Percentiles rank a stretch among this genome's conserved stretches.
phyloP scores from a whole-genome alignment of 1,140 invertebrate species.

The Scaptomyza montana region DNA sequence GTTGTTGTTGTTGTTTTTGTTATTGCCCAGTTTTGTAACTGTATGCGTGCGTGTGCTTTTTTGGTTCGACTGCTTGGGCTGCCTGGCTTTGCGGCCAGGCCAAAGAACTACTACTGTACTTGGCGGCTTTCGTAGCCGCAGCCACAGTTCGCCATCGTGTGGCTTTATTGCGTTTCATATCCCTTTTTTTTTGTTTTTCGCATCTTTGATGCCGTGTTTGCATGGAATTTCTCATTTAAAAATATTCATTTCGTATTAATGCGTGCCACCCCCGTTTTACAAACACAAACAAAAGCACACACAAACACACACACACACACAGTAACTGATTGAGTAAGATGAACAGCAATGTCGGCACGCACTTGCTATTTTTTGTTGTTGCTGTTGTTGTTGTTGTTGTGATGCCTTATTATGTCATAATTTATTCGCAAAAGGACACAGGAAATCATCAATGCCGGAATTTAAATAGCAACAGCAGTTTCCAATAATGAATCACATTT shows the following conservation, averaged over 20 bases:
- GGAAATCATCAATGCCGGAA: constrained; percentile 65
- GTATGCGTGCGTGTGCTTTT: constrained; percentile 57
- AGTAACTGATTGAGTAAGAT: background rate
- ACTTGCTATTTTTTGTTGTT: constrained; percentile 59
- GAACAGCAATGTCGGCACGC: constrained; percentile 33
- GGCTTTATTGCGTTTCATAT: constrained; percentile 60
- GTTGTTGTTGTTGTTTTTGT: constrained; percentile 31
- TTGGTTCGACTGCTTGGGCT: constrained; percentile 33
- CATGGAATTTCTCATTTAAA: constrained; percentile 69
- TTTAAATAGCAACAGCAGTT: constrained; percentile 51
- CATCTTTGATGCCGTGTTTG: constrained; percentile 47
- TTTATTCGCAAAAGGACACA: constrained; percentile 70
- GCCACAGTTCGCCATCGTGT: constrained; percentile 22
- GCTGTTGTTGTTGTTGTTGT: constrained; percentile 51
- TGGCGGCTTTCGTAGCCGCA: constrained; percentile 42
- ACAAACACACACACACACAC: background rate
- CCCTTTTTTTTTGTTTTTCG: constrained; percentile 53
- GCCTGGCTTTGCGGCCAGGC: constrained; percentile 41
- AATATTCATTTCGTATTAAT: constrained; percentile 64
- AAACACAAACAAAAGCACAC: constrained; percentile 22
- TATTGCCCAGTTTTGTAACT: constrained; percentile 44
- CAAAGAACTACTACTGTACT: constrained; percentile 68
- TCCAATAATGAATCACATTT: constrained; percentile 72
- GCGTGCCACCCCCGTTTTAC: constrained; percentile 13
- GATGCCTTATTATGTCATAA: constrained; percentile 72